A percentile compares a stretch with the other conserved stretches of the same genome.
phyloP scores from a whole-genome alignment of 2,888 invertebrate species.

The Endotricha flammealis region DNA sequence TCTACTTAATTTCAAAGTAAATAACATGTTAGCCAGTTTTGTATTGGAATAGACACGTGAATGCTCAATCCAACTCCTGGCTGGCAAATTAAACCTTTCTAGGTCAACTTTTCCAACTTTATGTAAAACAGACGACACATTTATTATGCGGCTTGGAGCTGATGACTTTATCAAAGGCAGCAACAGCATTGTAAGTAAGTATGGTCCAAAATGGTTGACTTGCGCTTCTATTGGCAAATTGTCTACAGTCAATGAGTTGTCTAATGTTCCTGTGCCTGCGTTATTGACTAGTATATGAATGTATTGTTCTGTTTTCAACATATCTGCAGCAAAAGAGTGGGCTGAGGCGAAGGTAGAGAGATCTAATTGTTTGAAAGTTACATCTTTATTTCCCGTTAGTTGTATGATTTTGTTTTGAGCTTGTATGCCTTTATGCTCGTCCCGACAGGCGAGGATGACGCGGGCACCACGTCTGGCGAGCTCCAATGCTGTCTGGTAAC shows the following conservation, averaged over 20 bases:
- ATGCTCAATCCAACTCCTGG: conserved; percentile 66
- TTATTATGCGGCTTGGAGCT: conserved; percentile 83
- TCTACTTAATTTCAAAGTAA: conserved; percentile 82
- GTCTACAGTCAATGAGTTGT: conserved; percentile 83
- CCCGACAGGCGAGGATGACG: conserved; percentile 74
- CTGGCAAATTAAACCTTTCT: conserved; percentile 82
- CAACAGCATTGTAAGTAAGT: conserved; percentile 89
- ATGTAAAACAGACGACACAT: conserved; percentile 87
- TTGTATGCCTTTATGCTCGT: conserved; percentile 35
- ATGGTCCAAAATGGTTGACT: conserved; percentile 93
- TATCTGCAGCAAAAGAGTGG: conserved; percentile 85
- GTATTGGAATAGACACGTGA: conserved; percentile 80
- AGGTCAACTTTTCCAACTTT: conserved; percentile 81
- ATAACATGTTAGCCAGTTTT: conserved; percentile 86
- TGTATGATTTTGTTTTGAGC: conserved; percentile 79
- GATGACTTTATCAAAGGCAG: conserved; percentile 85
- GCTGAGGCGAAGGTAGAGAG: conserved; percentile 84
- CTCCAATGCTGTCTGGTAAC: conserved; percentile 46
- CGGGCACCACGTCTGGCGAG: conserved; percentile 66
- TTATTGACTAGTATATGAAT: conserved; percentile 91
- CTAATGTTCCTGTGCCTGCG: conserved; percentile 85
- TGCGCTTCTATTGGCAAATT: conserved; percentile 91
- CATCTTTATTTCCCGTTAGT: conserved; percentile 80
- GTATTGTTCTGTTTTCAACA: conserved; percentile 81
- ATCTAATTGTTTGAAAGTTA: conserved; percentile 83